phyloP scores from a whole-genome alignment of 2,113 vertebrate species.

The Phyllopteryx taeniolatus region DNA sequence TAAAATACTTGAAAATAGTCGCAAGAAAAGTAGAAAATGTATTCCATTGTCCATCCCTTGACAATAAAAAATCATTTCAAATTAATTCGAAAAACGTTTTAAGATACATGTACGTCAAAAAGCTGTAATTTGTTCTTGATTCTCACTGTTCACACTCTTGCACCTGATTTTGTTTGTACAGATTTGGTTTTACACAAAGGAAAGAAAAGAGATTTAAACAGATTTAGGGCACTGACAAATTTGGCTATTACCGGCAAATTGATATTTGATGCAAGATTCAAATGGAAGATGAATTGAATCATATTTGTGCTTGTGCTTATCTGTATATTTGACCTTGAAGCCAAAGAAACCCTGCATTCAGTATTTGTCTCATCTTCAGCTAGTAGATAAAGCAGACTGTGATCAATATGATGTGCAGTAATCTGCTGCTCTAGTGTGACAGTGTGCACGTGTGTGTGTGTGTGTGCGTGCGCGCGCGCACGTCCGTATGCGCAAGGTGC shows the following conservation, averaged over 20 bases:
- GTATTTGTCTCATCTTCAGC: conserved; percentile 41
- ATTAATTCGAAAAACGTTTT: no score
- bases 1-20: not conserved
- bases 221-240: not conserved
- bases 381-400: conserved; percentile 26
- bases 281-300: not conserved
- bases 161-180: not conserved
- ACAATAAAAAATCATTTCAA: no score
- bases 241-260: not conserved
- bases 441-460: not conserved
- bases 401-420: conserved; percentile 48
- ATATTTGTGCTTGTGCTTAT: not conserved
- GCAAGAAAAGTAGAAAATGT: not conserved
- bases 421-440: conserved; percentile 19
- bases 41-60: no score
- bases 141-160: no score
- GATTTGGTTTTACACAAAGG: not conserved
- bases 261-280: not conserved
- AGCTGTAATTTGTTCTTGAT: no score
- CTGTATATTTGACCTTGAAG: conserved; percentile 46
- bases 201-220: not conserved
- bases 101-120: no score
- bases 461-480: not conserved
- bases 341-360: conserved; percentile 1
- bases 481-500: not conserved